A percentile compares a stretch with the other conserved stretches of the same genome.
Conservation (phyloP, 1,140 invertebrate species). For the Arctopsyche grandis region DNA sequence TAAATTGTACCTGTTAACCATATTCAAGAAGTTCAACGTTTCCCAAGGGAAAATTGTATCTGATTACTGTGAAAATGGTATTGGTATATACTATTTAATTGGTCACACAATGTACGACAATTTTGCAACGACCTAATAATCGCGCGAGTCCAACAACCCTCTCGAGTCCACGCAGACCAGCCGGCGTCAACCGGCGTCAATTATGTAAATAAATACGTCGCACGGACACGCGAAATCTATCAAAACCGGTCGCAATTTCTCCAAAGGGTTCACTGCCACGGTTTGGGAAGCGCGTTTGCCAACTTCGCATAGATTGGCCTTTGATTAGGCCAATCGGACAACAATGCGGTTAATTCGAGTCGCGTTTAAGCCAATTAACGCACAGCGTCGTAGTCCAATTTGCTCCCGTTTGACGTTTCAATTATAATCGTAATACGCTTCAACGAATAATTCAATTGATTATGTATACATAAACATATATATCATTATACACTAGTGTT, state of each 20-base stretch:
- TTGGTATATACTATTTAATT: no score
- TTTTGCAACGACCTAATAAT: no score
- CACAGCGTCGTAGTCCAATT: neutral
- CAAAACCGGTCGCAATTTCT: neutral
- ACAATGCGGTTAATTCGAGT: constrained; percentile 27
- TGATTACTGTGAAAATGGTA: no score
- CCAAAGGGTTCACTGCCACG: neutral
- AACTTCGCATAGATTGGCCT: neutral
- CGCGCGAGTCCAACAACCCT: no score
- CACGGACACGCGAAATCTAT: neutral
- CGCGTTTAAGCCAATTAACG: constrained; percentile 26
- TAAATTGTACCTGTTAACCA: no score
- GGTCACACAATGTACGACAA: no score
- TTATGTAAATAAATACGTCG: constrained; percentile 39
- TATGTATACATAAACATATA: neutral
- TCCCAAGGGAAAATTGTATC: no score
- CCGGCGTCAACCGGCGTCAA: constrained; percentile 41
- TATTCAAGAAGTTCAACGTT: no score
- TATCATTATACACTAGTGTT: no score
- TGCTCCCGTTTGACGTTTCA: constrained; percentile 8
- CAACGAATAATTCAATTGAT: neutral
- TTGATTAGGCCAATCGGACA: constrained; percentile 28
- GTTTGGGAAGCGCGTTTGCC: constrained; percentile 3
- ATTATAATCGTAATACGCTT: neutral
- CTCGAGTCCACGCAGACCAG: neutral